These are phyloP conservation scores for Epinephelus awoara DNA, from an alignment of 2,797 vertebrate species.

Conservation along the genomic window DNA sequence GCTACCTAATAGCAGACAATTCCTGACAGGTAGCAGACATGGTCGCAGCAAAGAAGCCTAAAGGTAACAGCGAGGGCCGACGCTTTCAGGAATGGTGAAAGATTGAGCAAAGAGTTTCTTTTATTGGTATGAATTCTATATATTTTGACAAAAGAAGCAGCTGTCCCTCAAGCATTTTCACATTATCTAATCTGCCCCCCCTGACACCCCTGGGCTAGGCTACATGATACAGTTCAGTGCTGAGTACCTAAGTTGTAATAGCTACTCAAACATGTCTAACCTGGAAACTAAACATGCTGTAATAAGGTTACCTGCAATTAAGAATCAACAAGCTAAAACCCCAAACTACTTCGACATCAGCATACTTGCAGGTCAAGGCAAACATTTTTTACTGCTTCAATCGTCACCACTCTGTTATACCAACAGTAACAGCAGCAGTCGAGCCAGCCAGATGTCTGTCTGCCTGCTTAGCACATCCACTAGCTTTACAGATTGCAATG, in stretches of 20 bases:
- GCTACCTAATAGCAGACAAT: no score
- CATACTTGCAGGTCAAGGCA: not conserved
- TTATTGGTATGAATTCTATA: no score
- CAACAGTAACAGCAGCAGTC: conserved; percentile 47
- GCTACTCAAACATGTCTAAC: conserved; percentile 4
- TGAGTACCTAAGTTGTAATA: not conserved
- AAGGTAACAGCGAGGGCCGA: no score
- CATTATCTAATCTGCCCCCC: no score
- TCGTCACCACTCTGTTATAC: conserved; percentile 32
- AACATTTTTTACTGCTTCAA: conserved; percentile 14
- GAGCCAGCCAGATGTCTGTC: conserved; percentile 37
- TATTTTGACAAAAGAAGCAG: no score
- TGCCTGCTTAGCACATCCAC: conserved; percentile 41
- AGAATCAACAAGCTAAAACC: not conserved
- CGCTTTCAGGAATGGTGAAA: no score
- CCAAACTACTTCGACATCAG: not conserved
- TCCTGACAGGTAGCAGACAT: no score
- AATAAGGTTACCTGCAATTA: not conserved
- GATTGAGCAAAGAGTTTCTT: no score
- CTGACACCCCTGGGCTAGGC: no score
- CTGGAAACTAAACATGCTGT: not conserved
- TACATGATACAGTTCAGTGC: no score
- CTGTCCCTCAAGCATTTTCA: no score
- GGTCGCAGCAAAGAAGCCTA: no score
- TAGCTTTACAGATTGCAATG: conserved; percentile 49